These are phyloP conservation scores for Macrocentrus cingulum DNA, from an alignment of 1,140 invertebrate genomes.

Conservation along the genomic window DNA sequence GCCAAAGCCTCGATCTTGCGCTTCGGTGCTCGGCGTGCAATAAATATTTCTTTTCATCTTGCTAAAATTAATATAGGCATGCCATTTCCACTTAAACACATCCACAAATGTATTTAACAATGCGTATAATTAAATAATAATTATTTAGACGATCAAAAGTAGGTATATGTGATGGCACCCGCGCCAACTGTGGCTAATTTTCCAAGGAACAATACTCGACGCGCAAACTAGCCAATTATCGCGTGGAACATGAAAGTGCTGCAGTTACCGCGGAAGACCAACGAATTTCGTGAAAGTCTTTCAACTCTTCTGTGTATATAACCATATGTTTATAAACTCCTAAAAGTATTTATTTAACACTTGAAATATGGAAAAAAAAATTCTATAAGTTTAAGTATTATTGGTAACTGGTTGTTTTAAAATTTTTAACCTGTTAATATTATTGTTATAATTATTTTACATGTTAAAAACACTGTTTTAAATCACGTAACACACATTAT, in stretches of 20 bases:
- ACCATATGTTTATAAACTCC: no score
- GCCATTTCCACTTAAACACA: background rate
- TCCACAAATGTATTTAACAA: slow-evolving; percentile 23
- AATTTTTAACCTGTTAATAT: no score
- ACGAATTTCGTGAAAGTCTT: slow-evolving; percentile 26
- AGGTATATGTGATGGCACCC: slow-evolving; percentile 17
- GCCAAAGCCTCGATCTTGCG: background rate
- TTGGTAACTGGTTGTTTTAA: no score
- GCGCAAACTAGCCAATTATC: slow-evolving; percentile 11
- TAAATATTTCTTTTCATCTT: background rate
- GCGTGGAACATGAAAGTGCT: slow-evolving; percentile 13
- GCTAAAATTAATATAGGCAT: background rate
- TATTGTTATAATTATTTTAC: no score
- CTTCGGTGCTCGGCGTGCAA: background rate
- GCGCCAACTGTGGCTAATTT: slow-evolving; percentile 26
- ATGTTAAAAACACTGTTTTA: background rate
- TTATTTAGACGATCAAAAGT: no score
- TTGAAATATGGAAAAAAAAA: no score
- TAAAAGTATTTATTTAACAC: no score
- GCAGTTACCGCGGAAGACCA: slow-evolving; percentile 14
- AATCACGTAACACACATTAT: no score
- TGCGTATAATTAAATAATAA: slow-evolving; percentile 36
- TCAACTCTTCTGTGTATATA: slow-evolving; percentile 8
- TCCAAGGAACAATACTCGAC: slow-evolving; percentile 29
- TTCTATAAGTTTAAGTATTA: background rate